Evolutionary conservation across 2,888 invertebrate species (phyloP), one percentile per base, ranked within the genome.

Genomic region (Eupithecia centaureata): DNA sequence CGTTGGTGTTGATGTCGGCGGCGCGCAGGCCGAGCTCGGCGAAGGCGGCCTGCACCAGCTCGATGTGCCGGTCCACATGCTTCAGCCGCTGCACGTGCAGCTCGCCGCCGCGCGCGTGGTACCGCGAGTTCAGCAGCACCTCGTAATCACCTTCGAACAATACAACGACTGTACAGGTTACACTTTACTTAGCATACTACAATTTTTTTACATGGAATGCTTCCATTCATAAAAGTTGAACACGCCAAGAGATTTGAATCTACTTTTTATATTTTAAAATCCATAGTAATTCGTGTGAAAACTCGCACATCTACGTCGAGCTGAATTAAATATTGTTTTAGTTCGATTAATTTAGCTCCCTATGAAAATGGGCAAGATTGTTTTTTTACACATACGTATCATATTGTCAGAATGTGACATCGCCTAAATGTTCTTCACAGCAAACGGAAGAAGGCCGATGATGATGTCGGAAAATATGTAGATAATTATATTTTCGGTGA

Each of bases 31-130:
- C 93, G 87, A 93, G 87, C 76, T 93, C 93, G 3, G 82, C 72
- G 73, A 93, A 93, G 2, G 87, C 93, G 2, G 84, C 81, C 1
- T 87, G 80, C 71, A 93, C 90, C 30, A 88, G 78, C 76, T 92
- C 93, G 72, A 91, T 87, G 72, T 87, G 86, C 22, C 86, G 83
- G 78, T 93, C 93, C 2, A 82, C 79, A 73, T 92, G 79, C 73
- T 93, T 92, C 73, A 93, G 91, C 68, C 88, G 85, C 76, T 93
- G 90, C 25, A 93, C 84, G 68, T 86, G 91, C 85, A 93, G 82
- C 73, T 93, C 92, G 38, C 93, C 93, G 1, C 91, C 92, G 27
- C 92, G 88, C 5, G 92, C 83, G 78, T 93, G 93, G 80, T 89
- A 90, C 71, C 86, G 84, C 8, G 91, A 88, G 81, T 93, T 92